Percentiles rank a stretch among this genome's conserved stretches.
phyloP scores from a whole-genome alignment of 1,140 invertebrate genomes.

The Leucophenga varia region DNA sequence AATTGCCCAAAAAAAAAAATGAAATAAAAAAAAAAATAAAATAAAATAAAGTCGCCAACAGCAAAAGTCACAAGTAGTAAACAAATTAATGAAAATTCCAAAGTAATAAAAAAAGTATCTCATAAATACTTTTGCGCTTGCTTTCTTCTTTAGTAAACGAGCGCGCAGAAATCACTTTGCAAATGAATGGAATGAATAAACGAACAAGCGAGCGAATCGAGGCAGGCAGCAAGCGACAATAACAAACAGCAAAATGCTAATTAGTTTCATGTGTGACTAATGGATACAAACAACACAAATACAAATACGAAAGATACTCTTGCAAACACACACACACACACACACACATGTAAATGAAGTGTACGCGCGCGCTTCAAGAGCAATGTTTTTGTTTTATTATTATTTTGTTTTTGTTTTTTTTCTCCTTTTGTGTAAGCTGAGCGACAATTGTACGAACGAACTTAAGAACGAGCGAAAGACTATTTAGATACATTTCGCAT shows the following conservation, averaged over 20 bases:
- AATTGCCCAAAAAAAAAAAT: no score
- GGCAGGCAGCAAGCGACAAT: constrained; percentile 34
- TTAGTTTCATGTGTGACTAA: constrained; percentile 56
- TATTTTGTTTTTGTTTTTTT: constrained; percentile 17
- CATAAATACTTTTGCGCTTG: constrained; percentile 32
- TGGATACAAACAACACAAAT: constrained; percentile 39
- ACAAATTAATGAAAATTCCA: no score
- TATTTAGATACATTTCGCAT: no score
- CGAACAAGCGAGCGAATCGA: no score
- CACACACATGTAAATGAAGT: neutral
- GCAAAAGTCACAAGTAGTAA: no score
- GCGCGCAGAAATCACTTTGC: constrained; percentile 22
- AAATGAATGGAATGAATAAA: no score
- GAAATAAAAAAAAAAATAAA: no score
- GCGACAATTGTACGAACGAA: no score
- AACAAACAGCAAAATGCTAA: constrained; percentile 54
- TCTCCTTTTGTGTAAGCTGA: no score
- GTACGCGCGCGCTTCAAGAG: constrained; percentile 10
- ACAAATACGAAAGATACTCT: neutral
- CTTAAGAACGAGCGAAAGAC: no score
- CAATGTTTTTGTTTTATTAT: constrained; percentile 13
- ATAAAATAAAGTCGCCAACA: no score
- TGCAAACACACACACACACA: constrained; percentile 21
- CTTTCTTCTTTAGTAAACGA: neutral
- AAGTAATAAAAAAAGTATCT: constrained; percentile 8